phyloP scores from a whole-genome alignment of 2,888 invertebrate genomes.

The Dorcus hopei region DNA sequence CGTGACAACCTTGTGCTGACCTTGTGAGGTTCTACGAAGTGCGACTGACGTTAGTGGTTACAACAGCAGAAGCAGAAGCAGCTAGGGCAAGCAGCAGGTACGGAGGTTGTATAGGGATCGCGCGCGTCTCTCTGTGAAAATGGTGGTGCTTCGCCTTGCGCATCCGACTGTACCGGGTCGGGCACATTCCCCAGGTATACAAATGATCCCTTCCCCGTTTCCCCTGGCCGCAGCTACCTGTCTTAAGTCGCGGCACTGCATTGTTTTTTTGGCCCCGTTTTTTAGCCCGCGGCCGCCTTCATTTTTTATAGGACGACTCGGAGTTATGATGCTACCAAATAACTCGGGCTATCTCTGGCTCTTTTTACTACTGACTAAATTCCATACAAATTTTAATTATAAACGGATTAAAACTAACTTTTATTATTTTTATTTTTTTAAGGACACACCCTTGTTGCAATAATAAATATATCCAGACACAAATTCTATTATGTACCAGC shows the following conservation, averaged over 20 bases:
- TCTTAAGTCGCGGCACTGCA: constrained; percentile 47
- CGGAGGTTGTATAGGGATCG: constrained; percentile 1
- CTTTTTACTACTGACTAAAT: background rate
- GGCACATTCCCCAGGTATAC: constrained; percentile 53
- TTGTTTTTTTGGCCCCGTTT: constrained; percentile 39
- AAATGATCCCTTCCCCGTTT: constrained; percentile 48
- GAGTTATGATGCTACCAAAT: constrained; percentile 33
- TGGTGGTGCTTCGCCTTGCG: constrained; percentile 5
- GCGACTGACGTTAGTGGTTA: constrained; percentile 6
- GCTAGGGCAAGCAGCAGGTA: no score
- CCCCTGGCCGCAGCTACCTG: constrained; percentile 45
- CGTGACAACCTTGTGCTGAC: constrained; percentile 18
- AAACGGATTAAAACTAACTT: no score
- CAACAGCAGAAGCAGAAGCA: constrained; percentile 2
- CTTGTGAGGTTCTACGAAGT: constrained; percentile 16
- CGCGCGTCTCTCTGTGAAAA: background rate
- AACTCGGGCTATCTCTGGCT: constrained; percentile 16
- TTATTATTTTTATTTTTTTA: no score
- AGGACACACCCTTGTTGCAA: no score
- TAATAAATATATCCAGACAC: no score
- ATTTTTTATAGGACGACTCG: constrained; percentile 37
- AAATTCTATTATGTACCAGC: no score
- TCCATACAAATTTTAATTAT: background rate
- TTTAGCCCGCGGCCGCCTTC: constrained; percentile 36
- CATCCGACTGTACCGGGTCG: constrained; percentile 46